phyloP scores from a whole-genome alignment of 2,113 vertebrate species.

The Euleptes europaea region DNA sequence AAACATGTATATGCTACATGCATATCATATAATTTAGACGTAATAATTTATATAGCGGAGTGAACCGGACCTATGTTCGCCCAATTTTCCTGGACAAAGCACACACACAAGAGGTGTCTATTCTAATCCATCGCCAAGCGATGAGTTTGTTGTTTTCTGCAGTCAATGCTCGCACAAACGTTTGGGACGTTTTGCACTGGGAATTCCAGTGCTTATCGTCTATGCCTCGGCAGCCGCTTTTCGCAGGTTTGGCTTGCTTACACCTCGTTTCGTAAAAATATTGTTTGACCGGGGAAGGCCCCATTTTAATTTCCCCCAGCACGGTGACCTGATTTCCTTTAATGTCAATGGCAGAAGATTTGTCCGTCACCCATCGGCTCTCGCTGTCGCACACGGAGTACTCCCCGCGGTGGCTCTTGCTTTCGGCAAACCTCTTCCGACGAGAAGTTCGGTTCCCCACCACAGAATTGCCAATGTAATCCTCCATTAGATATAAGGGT shows the following conservation, averaged over 20 bases:
- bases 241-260: slow-evolving; percentile 83
- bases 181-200: slow-evolving; percentile 96
- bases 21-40: slow-evolving; percentile 99
- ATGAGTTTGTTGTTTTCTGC: slow-evolving; percentile 82
- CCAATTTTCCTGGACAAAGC: slow-evolving; percentile 93
- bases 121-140: slow-evolving; percentile 96
- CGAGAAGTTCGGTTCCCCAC: slow-evolving; percentile 85
- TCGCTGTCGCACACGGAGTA: slow-evolving; percentile 97
- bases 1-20: slow-evolving; percentile 99
- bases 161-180: slow-evolving; percentile 92
- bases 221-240: slow-evolving; percentile 91
- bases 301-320: slow-evolving; percentile 87
- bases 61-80: slow-evolving; percentile 81
- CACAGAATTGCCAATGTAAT: slow-evolving; percentile 77
- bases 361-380: slow-evolving; percentile 94
- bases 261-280: slow-evolving; percentile 97
- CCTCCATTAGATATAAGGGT: slow-evolving; percentile 88
- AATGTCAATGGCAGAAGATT: slow-evolving; percentile 89
- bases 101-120: slow-evolving; percentile 96
- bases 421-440: slow-evolving; percentile 86
- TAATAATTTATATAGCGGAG: slow-evolving; percentile 97
- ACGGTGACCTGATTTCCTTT: slow-evolving; percentile 87
- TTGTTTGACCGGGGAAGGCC: slow-evolving; percentile 87
- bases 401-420: slow-evolving; percentile 91
- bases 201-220: slow-evolving; percentile 99